These are phyloP conservation scores for Pristionchus entomophagus DNA, from an alignment of 2,888 invertebrate genomes.

Conservation along the genomic window DNA sequence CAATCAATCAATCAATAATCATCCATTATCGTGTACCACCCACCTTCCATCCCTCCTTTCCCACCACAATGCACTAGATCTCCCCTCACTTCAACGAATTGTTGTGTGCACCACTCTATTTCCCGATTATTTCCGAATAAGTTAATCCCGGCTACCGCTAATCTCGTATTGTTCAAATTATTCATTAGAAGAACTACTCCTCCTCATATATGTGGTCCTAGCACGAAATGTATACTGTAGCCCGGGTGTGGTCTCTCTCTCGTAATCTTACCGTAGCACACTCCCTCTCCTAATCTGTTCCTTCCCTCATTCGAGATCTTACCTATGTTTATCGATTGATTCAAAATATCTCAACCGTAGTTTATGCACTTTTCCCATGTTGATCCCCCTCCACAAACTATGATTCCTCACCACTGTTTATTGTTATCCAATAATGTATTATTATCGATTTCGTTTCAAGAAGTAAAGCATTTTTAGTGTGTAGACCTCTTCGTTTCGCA, in stretches of 20 bases:
- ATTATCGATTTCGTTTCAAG: background rate
- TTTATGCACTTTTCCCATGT: slow-evolving; percentile 15
- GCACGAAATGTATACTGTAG: slow-evolving; percentile 24
- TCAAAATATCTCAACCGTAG: background rate
- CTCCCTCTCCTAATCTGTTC: background rate
- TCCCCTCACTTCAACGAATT: slow-evolving; percentile 6
- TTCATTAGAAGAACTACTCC: background rate
- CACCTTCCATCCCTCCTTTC: background rate
- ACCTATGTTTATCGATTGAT: background rate
- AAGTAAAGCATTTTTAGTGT: slow-evolving; percentile 12
- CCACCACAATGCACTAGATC: background rate
- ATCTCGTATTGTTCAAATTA: background rate
- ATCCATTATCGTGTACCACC: background rate
- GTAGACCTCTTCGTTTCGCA: no score
- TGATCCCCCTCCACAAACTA: background rate
- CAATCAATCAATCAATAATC: background rate
- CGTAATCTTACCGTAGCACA: background rate
- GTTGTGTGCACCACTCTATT: background rate
- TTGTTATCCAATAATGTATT: background rate
- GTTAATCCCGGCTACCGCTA: background rate
- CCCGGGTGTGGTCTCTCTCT: background rate
- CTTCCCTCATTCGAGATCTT: background rate
- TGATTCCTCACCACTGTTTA: background rate
- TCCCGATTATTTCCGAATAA: background rate
- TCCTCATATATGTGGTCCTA: background rate